A percentile compares a stretch with the other conserved stretches of the same genome.
phyloP scores from a whole-genome alignment of 2,113 vertebrate genomes.

The Xenotilapia leptura region DNA sequence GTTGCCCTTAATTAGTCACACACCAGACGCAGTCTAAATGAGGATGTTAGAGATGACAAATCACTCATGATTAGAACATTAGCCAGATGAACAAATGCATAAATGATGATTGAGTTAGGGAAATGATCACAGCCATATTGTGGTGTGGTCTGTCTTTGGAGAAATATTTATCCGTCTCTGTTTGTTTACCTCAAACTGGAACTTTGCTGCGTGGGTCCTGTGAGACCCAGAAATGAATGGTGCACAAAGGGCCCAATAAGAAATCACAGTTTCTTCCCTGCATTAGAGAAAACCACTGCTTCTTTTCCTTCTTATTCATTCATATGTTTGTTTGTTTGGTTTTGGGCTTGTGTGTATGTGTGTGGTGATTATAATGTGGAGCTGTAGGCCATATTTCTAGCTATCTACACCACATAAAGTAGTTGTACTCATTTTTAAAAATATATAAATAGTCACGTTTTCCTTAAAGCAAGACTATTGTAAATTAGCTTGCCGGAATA shows the following conservation, averaged over 20 bases:
- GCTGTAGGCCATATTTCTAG: neutral
- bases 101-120: constrained; percentile 49
- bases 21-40: constrained; percentile 29
- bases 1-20: constrained; percentile 58
- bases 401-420: constrained; percentile 17
- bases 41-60: constrained; percentile 58
- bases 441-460: constrained; percentile 39
- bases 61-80: constrained; percentile 58
- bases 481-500: constrained; percentile 43
- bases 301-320: constrained; percentile 15
- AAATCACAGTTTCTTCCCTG: constrained; percentile 20
- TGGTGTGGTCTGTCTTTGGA: constrained; percentile 31
- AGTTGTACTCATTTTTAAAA: constrained; percentile 21
- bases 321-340: constrained; percentile 29
- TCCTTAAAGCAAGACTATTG: constrained; percentile 42
- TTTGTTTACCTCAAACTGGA: constrained; percentile 55
- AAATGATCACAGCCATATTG: constrained; percentile 39
- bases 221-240: constrained; percentile 29
- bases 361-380: neutral
- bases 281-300: constrained; percentile 8
- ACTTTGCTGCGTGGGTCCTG: constrained; percentile 10
- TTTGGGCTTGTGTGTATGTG: neutral
- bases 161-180: constrained; percentile 53
- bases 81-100: constrained; percentile 66
- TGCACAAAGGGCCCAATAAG: neutral